Evolutionary conservation across 2,797 vertebrate genomes (phyloP).

Genomic region (Hydrophis major): DNA sequence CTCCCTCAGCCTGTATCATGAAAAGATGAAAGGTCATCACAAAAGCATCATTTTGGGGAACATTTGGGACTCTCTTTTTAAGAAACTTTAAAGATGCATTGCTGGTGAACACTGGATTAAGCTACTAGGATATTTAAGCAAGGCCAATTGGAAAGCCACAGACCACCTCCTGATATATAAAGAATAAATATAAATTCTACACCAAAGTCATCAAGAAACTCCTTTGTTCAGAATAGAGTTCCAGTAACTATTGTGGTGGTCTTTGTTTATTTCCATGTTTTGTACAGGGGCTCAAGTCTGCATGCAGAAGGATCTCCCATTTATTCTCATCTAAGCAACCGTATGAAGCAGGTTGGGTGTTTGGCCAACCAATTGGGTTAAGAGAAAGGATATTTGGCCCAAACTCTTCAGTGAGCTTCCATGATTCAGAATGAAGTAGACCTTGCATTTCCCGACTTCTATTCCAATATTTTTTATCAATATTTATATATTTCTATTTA

Average conservation of each 20-base stretch:
- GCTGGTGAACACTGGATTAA: not conserved
- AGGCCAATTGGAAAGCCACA: not conserved
- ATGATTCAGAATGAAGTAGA: not conserved
- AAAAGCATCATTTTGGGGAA: not conserved
- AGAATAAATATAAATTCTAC: not conserved
- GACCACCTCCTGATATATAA: not conserved
- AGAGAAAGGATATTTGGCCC: not conserved
- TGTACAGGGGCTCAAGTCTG: not conserved
- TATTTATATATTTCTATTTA: too few relatives aligned
- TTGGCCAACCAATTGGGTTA: not conserved
- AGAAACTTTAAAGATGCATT: not conserved
- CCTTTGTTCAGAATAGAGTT: not conserved
- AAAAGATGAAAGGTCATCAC: not conserved
- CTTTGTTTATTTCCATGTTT: not conserved
- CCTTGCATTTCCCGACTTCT: not conserved
- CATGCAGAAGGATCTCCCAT: not conserved
- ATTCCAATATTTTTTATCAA: not conserved
- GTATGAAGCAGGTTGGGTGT: not conserved
- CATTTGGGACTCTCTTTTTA: not conserved
- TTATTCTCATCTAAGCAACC: not conserved
- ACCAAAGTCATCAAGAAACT: not conserved
- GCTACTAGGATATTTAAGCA: not conserved
- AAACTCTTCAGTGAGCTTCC: not conserved
- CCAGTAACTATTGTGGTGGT: not conserved
- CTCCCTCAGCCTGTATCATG: not conserved